Evolutionary conservation across 2,888 invertebrate genomes (phyloP).

Genomic region (Drymonia ruficornis): DNA sequence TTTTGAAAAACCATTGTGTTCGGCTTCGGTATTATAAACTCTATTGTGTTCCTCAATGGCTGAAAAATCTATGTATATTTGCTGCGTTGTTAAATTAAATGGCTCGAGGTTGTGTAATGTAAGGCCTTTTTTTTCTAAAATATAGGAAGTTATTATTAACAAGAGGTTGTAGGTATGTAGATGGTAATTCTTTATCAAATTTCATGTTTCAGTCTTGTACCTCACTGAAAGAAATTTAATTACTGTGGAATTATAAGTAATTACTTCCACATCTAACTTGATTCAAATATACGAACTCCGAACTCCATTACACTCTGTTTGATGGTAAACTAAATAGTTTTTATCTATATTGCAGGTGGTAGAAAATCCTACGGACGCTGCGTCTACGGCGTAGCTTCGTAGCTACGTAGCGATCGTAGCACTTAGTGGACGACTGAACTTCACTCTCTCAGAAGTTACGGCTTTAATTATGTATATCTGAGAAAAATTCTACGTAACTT

Average conservation of each 20-base stretch:
- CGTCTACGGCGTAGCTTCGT: conserved; percentile 24
- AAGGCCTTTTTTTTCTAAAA: not conserved
- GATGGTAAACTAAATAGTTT: not conserved
- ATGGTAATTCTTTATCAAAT: too few relatives aligned
- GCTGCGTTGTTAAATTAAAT: conserved; percentile 25
- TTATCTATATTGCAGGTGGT: not conserved
- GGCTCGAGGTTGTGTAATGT: conserved; percentile 12
- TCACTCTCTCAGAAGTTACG: conserved; percentile 17
- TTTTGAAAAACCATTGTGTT: conserved; percentile 36
- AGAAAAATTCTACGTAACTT: conserved; percentile 32
- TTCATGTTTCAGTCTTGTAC: too few relatives aligned
- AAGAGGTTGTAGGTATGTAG: too few relatives aligned
- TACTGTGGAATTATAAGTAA: too few relatives aligned
- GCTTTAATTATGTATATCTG: conserved; percentile 36
- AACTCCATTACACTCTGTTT: too few relatives aligned
- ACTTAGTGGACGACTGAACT: conserved; percentile 5
- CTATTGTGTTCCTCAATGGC: conserved; percentile 15
- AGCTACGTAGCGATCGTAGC: conserved; percentile 13
- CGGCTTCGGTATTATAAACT: conserved; percentile 20
- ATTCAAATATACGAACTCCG: too few relatives aligned
- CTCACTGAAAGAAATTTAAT: too few relatives aligned
- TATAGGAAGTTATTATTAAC: too few relatives aligned
- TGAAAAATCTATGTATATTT: conserved; percentile 27
- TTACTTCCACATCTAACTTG: too few relatives aligned
- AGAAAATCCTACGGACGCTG: conserved; percentile 8